These are phyloP conservation scores for Orchesella flavescens DNA, from an alignment of 2,888 invertebrate genomes.

Conservation along the genomic window DNA sequence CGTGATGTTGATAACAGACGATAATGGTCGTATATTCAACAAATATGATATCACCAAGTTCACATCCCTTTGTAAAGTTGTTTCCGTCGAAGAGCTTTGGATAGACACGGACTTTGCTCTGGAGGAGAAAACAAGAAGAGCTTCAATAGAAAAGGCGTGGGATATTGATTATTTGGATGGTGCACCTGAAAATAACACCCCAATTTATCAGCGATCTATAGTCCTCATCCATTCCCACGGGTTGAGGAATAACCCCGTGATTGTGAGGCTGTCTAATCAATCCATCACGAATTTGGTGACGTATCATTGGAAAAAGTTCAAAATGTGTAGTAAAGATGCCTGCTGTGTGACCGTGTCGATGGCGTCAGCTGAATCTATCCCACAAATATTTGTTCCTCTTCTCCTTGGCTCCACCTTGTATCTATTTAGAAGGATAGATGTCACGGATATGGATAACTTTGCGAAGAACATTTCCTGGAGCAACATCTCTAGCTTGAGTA, in stretches of 20 bases:
- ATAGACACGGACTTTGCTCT: conserved; percentile 47
- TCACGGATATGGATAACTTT: conserved; percentile 57
- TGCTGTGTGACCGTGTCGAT: conserved; percentile 57
- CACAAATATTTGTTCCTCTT: conserved; percentile 57
- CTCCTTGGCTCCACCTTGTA: conserved; percentile 63
- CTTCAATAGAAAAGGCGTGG: conserved; percentile 30
- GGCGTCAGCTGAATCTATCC: conserved; percentile 37
- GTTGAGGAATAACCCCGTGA: conserved; percentile 32
- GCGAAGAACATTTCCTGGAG: conserved; percentile 35
- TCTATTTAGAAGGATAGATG: conserved; percentile 53
- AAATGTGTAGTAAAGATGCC: conserved; percentile 36
- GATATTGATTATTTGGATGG: conserved; percentile 30
- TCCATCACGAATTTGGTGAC: conserved; percentile 86
- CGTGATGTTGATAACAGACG: conserved; percentile 32
- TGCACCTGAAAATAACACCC: background rate
- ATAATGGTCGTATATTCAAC: conserved; percentile 62
- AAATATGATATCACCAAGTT: conserved; percentile 65
- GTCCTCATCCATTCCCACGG: conserved; percentile 87
- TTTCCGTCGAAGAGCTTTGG: conserved; percentile 68
- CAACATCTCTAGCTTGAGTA: conserved; percentile 22
- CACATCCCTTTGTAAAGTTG: conserved; percentile 35
- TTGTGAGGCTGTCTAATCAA: conserved; percentile 79
- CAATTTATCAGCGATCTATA: conserved; percentile 75
- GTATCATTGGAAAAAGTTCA: conserved; percentile 83
- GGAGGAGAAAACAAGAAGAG: conserved; percentile 27